Evolutionary conservation across 2,888 invertebrate genomes (phyloP).

Genomic region (Nomada flava): DNA sequence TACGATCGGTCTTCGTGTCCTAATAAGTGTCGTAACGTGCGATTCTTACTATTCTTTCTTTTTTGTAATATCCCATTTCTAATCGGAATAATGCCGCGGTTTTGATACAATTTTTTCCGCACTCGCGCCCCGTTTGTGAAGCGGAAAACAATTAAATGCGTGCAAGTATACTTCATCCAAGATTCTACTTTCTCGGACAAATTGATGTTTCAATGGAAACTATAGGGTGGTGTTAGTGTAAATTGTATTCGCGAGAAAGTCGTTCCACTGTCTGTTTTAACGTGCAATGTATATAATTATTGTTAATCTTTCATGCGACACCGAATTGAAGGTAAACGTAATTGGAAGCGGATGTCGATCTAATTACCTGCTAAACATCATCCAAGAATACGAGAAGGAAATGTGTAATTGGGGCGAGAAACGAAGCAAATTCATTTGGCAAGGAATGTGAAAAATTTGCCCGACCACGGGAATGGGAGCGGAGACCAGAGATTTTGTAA

Average conservation of each 20-base stretch:
- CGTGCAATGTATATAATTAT: background rate
- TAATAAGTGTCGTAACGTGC: background rate
- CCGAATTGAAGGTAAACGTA: constrained; percentile 13
- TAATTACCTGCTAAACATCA: constrained; percentile 32
- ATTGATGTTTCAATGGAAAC: too few species aligned
- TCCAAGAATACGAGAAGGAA: constrained; percentile 25
- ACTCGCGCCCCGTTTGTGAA: too few species aligned
- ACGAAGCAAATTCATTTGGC: background rate
- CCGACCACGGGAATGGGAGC: background rate
- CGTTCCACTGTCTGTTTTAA: background rate
- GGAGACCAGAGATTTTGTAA: background rate
- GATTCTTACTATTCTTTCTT: background rate
- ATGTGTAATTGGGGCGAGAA: background rate
- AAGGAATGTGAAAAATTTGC: background rate
- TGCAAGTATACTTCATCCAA: too few species aligned
- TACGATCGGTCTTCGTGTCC: background rate
- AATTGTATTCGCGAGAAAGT: background rate
- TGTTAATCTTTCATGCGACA: constrained; percentile 25
- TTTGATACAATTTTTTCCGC: too few species aligned
- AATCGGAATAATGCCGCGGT: too few species aligned
- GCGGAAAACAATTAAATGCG: too few species aligned
- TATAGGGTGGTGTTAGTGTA: background rate
- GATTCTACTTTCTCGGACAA: too few species aligned
- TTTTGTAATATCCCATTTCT: background rate
- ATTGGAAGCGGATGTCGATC: background rate